Evolutionary conservation across 2,113 vertebrate genomes (phyloP).

Genomic region (Oreochromis spilurus): DNA sequence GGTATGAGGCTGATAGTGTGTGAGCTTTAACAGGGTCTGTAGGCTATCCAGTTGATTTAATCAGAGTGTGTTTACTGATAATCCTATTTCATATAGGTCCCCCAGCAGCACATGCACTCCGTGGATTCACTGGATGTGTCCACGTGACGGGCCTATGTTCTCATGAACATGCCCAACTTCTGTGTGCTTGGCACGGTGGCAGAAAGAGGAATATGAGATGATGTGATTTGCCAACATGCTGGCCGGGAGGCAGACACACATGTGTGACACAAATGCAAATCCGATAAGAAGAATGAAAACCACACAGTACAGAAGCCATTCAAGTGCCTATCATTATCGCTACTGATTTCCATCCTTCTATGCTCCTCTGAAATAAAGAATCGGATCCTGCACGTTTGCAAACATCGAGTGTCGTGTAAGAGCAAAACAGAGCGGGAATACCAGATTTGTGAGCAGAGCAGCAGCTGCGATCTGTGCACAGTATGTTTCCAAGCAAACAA

Average conservation of each 20-base stretch:
- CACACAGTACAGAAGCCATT: background rate
- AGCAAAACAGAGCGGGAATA: background rate
- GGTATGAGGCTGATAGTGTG: conserved; percentile 28
- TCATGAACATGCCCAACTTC: background rate
- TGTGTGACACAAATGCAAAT: background rate
- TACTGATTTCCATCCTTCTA: background rate
- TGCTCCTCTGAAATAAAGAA: background rate
- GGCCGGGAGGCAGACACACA: background rate
- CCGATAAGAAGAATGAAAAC: background rate
- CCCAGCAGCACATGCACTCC: conserved; percentile 22
- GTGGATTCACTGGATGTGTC: conserved; percentile 1
- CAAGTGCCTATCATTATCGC: background rate
- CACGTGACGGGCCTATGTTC: conserved; percentile 34
- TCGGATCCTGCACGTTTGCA: background rate
- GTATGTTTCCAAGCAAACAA: background rate
- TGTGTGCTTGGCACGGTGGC: background rate
- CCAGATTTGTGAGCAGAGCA: background rate
- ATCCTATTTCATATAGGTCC: conserved; percentile 64
- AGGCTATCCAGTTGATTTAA: conserved; percentile 58
- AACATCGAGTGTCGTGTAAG: background rate
- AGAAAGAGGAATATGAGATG: background rate
- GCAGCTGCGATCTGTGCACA: background rate
- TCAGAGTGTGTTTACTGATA: conserved; percentile 51
- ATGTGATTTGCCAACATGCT: background rate
- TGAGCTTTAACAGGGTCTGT: conserved; percentile 48